Conservation (phyloP, 2,888 invertebrate genomes). For the Latrodectus hesperus region DNA sequence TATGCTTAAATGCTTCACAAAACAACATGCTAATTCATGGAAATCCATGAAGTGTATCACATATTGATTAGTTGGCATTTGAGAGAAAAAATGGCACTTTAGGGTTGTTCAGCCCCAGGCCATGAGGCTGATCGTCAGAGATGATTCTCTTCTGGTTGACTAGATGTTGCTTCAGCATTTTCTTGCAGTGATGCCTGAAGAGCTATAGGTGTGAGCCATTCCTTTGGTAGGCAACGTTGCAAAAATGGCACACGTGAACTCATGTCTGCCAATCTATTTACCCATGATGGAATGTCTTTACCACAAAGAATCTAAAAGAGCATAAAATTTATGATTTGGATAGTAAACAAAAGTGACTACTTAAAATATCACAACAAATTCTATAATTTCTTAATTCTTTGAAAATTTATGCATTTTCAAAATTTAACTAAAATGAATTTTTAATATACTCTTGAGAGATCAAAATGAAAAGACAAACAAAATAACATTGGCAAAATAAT, state of each 20-base stretch:
- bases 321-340: neutral
- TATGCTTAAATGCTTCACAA: neutral
- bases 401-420: no score
- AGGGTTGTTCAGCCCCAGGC: slow-evolving; percentile 62
- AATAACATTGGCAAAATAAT: no score
- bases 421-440: no score
- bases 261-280: slow-evolving; percentile 97
- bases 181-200: slow-evolving; percentile 83
- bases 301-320: slow-evolving; percentile 90
- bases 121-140: slow-evolving; percentile 67
- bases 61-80: neutral
- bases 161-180: slow-evolving; percentile 56
- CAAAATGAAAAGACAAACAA: no score
- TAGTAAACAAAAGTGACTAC: no score
- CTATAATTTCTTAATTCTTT: no score
- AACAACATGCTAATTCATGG: neutral
- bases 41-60: slow-evolving; percentile 5
- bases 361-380: no score
- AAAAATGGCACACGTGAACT: slow-evolving; percentile 99
- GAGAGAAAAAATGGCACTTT: slow-evolving; percentile 55
- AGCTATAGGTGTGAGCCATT: slow-evolving; percentile 98
- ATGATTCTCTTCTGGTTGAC: slow-evolving; percentile 46
- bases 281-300: slow-evolving; percentile 97
- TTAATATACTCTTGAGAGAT: no score
- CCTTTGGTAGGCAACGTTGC: slow-evolving; percentile 96